A percentile compares a stretch with the other conserved stretches of the same genome.
Conservation (phyloP, 2,797 vertebrate genomes). For the Sebastes variabilis region DNA sequence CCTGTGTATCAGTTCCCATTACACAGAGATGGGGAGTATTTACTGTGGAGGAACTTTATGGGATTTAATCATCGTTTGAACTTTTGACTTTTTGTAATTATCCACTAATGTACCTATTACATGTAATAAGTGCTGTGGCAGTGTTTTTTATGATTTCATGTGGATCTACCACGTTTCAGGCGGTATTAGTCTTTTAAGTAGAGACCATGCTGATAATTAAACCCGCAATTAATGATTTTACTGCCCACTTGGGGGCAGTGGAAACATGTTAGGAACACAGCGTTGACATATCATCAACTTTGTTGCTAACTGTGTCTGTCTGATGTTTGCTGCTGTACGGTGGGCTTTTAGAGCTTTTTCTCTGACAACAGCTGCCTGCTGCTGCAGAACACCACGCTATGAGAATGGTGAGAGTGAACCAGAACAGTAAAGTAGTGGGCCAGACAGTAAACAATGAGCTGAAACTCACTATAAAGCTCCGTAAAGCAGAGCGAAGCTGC, state of each 20-base stretch:
- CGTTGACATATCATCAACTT: background rate
- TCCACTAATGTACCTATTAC: conserved; percentile 23
- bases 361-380: background rate
- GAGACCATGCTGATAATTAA: background rate
- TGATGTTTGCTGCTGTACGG: background rate
- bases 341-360: background rate
- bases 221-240: background rate
- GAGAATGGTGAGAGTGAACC: background rate
- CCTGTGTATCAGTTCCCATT: conserved; percentile 25
- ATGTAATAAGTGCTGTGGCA: background rate
- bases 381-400: background rate
- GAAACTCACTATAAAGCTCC: background rate
- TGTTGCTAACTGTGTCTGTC: background rate
- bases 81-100: conserved; percentile 42
- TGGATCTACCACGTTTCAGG: background rate
- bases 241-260: background rate
- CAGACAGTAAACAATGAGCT: background rate
- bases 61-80: conserved; percentile 47
- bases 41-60: conserved; percentile 16
- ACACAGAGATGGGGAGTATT: conserved; percentile 19
- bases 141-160: conserved; percentile 6
- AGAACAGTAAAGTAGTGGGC: background rate
- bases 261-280: background rate
- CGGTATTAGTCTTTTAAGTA: background rate
- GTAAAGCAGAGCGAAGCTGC: background rate